Evolutionary conservation across 23 tunicate genomes (phyloP).

Genomic region (Trididemnum clinides): DNA sequence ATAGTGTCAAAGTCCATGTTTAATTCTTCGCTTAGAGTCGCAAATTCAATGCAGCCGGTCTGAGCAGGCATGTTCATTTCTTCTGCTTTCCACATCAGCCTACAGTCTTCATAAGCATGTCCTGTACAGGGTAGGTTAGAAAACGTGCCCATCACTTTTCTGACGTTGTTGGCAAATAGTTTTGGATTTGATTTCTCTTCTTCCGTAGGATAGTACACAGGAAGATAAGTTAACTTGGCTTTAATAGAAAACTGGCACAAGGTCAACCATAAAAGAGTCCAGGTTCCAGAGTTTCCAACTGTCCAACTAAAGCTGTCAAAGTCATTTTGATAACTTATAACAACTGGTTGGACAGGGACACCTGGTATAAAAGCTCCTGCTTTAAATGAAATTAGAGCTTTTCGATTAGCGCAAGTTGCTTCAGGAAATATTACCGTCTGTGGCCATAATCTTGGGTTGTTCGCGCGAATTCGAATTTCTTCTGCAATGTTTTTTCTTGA

Average conservation of each 20-base stretch:
- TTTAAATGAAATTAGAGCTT: slow-evolving; percentile 67
- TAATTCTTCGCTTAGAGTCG: slow-evolving; percentile 30
- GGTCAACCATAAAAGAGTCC: slow-evolving; percentile 57
- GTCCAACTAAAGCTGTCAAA: slow-evolving; percentile 61
- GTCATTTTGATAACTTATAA: slow-evolving; percentile 46
- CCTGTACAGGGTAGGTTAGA: slow-evolving; percentile 59
- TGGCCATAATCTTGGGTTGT: slow-evolving; percentile 59
- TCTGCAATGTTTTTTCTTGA: slow-evolving; percentile 63
- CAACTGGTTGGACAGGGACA: slow-evolving; percentile 75
- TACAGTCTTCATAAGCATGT: slow-evolving; percentile 73
- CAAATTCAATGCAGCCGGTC: slow-evolving; percentile 46
- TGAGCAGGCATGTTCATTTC: slow-evolving; percentile 45
- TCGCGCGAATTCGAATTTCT: slow-evolving; percentile 46
- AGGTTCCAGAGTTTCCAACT: slow-evolving; percentile 36
- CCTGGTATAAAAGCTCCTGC: slow-evolving; percentile 82
- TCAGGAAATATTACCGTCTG: slow-evolving; percentile 80
- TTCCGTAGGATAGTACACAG: slow-evolving; percentile 61
- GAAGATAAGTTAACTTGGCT: slow-evolving; percentile 43
- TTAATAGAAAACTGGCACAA: slow-evolving; percentile 75
- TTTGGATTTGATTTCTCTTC: slow-evolving; percentile 67
- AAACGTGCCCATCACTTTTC: slow-evolving; percentile 36
- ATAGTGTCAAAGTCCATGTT: slow-evolving; percentile 24
- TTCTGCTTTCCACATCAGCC: slow-evolving; percentile 60
- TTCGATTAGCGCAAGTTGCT: slow-evolving; percentile 74
- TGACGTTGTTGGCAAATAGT: slow-evolving; percentile 71